A percentile compares a stretch with the other conserved stretches of the same genome.
These are phyloP conservation scores for Etheostoma perlongum DNA, from an alignment of 2,797 vertebrate species.

Conservation along the genomic window DNA sequence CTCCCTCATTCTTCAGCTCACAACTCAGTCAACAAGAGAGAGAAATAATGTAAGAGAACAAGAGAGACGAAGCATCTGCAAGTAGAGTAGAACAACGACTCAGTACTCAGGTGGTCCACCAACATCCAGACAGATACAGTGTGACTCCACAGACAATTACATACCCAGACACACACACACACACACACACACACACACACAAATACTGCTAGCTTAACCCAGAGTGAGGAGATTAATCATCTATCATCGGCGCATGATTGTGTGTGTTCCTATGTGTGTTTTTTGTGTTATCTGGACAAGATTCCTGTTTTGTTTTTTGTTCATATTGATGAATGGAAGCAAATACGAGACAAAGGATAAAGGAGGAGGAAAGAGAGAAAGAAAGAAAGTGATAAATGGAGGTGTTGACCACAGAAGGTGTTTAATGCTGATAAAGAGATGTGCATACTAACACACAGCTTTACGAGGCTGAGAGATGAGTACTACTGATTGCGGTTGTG, in stretches of 20 bases:
- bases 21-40: slow-evolving; percentile 54
- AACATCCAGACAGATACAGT: slow-evolving; percentile 63
- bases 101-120: slow-evolving; percentile 57
- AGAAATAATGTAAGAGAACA: slow-evolving; percentile 56
- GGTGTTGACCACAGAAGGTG: slow-evolving; percentile 59
- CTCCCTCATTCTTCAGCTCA: slow-evolving; percentile 67
- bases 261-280: slow-evolving; percentile 64
- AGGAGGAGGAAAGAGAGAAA: slow-evolving; percentile 13
- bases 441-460: slow-evolving; percentile 29
- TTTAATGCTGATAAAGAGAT: slow-evolving; percentile 62
- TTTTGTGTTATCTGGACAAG: slow-evolving; percentile 59
- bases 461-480: slow-evolving; percentile 10
- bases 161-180: too few relatives aligned
- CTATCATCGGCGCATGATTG: slow-evolving; percentile 63
- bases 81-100: slow-evolving; percentile 64
- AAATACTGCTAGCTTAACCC: slow-evolving; percentile 66
- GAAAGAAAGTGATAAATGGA: slow-evolving; percentile 30
- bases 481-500: neutral
- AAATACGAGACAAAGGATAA: slow-evolving; percentile 18
- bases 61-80: slow-evolving; percentile 36
- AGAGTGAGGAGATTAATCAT: slow-evolving; percentile 68
- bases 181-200: too few relatives aligned
- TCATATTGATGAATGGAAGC: slow-evolving; percentile 42
- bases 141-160: slow-evolving; percentile 8
- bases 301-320: slow-evolving; percentile 39